These are phyloP conservation scores for Ailurus styani DNA, from an alignment of 2,113 vertebrate species.

Conservation along the genomic window DNA sequence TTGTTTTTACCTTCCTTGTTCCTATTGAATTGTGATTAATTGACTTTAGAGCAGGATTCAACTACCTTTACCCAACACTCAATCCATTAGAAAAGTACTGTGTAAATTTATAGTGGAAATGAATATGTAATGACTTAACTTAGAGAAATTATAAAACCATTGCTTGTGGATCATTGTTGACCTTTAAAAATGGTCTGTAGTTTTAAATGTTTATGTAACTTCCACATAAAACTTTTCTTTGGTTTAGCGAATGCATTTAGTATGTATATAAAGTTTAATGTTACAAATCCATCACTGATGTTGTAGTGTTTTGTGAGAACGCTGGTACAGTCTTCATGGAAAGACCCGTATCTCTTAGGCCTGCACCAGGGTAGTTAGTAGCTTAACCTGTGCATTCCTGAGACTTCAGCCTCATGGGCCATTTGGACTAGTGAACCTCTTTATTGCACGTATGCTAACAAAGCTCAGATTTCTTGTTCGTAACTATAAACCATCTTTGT, in stretches of 20 bases:
- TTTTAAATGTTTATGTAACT: background rate
- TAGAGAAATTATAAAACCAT: background rate
- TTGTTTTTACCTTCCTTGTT: background rate
- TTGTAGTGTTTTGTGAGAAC: background rate
- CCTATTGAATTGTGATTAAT: background rate
- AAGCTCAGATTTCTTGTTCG: background rate
- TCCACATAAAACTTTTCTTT: background rate
- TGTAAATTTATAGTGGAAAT: background rate
- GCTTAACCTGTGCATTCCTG: background rate
- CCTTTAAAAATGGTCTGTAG: background rate
- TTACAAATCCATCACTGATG: background rate
- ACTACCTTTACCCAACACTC: background rate
- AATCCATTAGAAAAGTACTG: background rate
- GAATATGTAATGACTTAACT: background rate
- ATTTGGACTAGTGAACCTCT: background rate
- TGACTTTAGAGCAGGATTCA: background rate
- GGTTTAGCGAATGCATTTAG: background rate
- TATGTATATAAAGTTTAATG: background rate
- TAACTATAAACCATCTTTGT: background rate
- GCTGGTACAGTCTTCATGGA: fast-evolving
- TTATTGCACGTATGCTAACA: fast-evolving
- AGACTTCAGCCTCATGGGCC: background rate
- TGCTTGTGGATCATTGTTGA: background rate
- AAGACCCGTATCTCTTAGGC: fast-evolving
- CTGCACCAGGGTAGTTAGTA: fast-evolving